Percentiles rank a stretch among this genome's conserved stretches.
phyloP scores from a whole-genome alignment of 2,888 invertebrate genomes.

The Ormia ochracea region DNA sequence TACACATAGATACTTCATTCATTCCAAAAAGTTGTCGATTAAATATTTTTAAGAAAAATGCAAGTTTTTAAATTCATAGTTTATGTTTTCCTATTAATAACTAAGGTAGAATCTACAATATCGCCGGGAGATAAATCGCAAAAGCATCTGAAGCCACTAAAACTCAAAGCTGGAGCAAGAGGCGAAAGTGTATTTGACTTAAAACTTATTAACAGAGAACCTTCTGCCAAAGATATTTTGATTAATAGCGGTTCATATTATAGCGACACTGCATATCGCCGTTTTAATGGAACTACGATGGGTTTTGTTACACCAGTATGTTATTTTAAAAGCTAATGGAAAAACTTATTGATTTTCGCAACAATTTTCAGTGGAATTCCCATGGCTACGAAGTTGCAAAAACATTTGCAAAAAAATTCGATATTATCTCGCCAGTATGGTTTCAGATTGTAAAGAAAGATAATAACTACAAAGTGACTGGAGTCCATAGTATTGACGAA shows the following conservation, averaged over 20 bases:
- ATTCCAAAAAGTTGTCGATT: slow-evolving; percentile 17
- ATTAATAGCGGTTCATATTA: slow-evolving; percentile 86
- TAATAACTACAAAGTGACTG: slow-evolving; percentile 82
- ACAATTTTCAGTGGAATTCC: slow-evolving; percentile 88
- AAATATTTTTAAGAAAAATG: background rate
- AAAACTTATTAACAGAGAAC: slow-evolving; percentile 82
- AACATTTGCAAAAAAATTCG: slow-evolving; percentile 91
- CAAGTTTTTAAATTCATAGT: background rate
- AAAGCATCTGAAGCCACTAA: slow-evolving; percentile 67
- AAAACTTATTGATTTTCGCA: background rate
- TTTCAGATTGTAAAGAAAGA: slow-evolving; percentile 86
- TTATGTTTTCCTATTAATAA: background rate
- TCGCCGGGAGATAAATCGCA: slow-evolving; percentile 68
- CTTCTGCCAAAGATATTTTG: slow-evolving; percentile 85
- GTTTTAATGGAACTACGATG: slow-evolving; percentile 85
- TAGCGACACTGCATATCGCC: slow-evolving; percentile 81
- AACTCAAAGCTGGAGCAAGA: slow-evolving; percentile 78
- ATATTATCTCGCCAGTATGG: slow-evolving; percentile 96
- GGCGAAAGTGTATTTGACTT: slow-evolving; percentile 83
- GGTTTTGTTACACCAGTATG: slow-evolving; percentile 94
- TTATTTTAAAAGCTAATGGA: background rate
- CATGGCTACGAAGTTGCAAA: slow-evolving; percentile 96
- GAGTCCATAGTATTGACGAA: slow-evolving; percentile 89
- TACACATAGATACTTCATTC: no score
- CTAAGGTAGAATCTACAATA: slow-evolving; percentile 66